Base-by-base conservation (phyloP, 2,797 vertebrate species). In the Nothura maculosa region DNA sequence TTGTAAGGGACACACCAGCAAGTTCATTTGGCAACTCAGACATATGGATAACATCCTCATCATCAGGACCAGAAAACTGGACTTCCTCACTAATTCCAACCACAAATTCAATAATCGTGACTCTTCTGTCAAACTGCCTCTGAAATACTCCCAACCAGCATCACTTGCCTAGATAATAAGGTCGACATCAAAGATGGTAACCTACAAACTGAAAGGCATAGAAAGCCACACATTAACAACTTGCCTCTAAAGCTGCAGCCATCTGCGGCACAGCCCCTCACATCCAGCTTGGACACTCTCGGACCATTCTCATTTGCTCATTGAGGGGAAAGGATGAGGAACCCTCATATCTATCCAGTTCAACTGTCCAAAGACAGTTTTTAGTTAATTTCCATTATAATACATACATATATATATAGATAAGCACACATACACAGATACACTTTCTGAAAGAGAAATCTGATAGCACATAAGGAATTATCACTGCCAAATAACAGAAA, bases 71-170 rank as follows among this genome's bases (percentile, higher is more conserved):
- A 92, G 69, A 90, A 94, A 72, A 75, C 64, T 68, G 50, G 69
- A 68, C 42, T 85, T 80, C 52, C 48, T 89, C 48, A 58, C 57
- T 94, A 90, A 92, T 18, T 90, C 45, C 81, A 93, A 72, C 77
- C n/a, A 80, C 82, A 60, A 61, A 85, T 89, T 89, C 68, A 92
- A 47, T 81, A 82, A 82, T 54, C 10, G 42, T 13, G 28, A 78
- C 10, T 50, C 45, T 79, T 48, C 76, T 82, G 85, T 73, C 55
- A 81, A 88, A 67, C 12, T 38, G 36, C 28, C 54, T 87, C 76
- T 87, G 54, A 94, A 86, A 92, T 61, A 61, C 32, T 89, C 54
- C n/a, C 68, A 3, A 30, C 19, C 13, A 75, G 61, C 48, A 75
- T 62, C 7, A n/a, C 25, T 43, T 84, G 76, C 61, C 17, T 70